Evolutionary conservation across 2,888 invertebrate species (phyloP).

Genomic region (Tipula unca): DNA sequence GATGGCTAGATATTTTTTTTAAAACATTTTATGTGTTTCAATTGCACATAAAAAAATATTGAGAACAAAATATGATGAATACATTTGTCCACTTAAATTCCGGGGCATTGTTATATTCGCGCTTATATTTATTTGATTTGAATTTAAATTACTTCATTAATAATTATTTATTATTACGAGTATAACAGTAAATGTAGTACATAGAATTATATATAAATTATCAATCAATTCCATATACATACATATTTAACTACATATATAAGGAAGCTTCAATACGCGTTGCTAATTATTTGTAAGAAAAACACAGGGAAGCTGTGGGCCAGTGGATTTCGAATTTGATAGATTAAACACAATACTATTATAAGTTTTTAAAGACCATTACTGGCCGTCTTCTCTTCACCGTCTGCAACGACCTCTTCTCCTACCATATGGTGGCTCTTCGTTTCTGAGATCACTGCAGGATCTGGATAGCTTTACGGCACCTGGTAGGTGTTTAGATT

Average conservation of each 20-base stretch:
- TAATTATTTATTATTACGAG: neutral
- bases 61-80: neutral
- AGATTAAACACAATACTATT: no score
- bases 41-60: neutral
- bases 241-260: neutral
- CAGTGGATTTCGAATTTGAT: no score
- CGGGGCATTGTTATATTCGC: neutral
- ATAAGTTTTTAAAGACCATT: no score
- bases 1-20: neutral
- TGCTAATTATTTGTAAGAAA: neutral
- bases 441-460: no score
- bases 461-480: no score
- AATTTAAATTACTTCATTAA: conserved; percentile 8
- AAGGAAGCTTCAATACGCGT: neutral
- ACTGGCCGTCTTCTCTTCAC: no score
- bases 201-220: neutral
- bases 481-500: no score
- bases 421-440: no score
- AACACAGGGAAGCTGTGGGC: neutral
- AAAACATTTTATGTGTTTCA: neutral
- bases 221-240: neutral
- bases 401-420: no score
- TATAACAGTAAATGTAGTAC: neutral
- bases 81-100: neutral
- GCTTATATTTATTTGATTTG: neutral